Conservation (phyloP, 1,140 invertebrate species). For the Pararge aegeria region DNA sequence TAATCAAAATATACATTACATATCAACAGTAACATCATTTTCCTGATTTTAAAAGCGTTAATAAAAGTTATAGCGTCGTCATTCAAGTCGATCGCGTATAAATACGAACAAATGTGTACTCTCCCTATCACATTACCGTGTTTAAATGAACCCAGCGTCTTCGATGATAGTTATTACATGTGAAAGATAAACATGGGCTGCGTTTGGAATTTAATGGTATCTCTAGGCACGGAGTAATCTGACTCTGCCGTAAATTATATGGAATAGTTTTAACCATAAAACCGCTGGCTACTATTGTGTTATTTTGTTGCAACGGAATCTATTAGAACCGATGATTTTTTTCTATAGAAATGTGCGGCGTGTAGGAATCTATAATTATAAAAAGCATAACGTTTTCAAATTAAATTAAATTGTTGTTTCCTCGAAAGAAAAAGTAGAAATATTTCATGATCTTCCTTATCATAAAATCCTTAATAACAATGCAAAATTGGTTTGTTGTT, state of each 20-base stretch:
- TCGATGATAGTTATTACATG: slow-evolving; percentile 20
- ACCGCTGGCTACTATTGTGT: slow-evolving; percentile 4
- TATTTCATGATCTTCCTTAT: too few species aligned
- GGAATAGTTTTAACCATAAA: slow-evolving; percentile 5
- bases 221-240: slow-evolving; percentile 3
- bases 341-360: too few species aligned
- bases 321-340: neutral
- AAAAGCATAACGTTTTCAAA: too few species aligned
- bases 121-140: slow-evolving; percentile 6
- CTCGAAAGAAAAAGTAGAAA: too few species aligned
- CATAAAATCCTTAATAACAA: too few species aligned
- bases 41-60: too few species aligned
- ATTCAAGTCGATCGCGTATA: neutral
- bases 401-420: too few species aligned
- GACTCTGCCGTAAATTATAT: slow-evolving; percentile 11
- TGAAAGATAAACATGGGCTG: slow-evolving; percentile 22
- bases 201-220: slow-evolving; percentile 12
- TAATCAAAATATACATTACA: too few species aligned
- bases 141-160: slow-evolving; percentile 16
- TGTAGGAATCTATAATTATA: too few species aligned
- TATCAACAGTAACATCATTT: too few species aligned
- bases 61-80: neutral
- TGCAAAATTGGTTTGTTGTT: too few species aligned
- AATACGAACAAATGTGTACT: slow-evolving; percentile 6
- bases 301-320: neutral